Evolutionary conservation across 1,140 invertebrate genomes (phyloP).

Genomic region (Zaprionus lachaisei): DNA sequence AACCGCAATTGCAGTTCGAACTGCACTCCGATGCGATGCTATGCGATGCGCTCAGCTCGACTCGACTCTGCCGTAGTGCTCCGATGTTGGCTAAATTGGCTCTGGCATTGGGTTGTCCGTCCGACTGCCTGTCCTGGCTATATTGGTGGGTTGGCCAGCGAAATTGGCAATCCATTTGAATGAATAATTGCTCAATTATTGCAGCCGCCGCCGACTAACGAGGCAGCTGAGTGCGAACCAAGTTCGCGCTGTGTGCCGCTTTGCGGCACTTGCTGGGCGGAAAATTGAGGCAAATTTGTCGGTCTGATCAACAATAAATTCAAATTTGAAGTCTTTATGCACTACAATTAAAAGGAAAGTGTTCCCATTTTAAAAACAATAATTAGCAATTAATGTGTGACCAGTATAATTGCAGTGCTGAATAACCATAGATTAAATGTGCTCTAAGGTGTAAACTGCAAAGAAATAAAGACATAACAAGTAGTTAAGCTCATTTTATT

Average conservation of each 20-base stretch:
- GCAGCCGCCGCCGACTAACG: conserved; percentile 69
- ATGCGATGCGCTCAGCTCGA: conserved; percentile 53
- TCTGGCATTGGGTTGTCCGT: conserved; percentile 43
- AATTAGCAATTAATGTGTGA: neutral
- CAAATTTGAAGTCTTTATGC: neutral
- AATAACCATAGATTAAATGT: neutral
- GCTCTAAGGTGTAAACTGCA: no score
- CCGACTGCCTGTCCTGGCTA: conserved; percentile 8
- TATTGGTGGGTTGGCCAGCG: conserved; percentile 62
- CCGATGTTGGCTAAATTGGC: conserved; percentile 72
- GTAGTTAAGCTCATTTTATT: no score
- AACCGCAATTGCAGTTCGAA: conserved; percentile 84
- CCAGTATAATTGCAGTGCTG: neutral
- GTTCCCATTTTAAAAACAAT: neutral
- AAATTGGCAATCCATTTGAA: conserved; percentile 84
- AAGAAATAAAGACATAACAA: no score
- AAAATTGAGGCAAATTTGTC: conserved; percentile 76
- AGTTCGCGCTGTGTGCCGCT: neutral
- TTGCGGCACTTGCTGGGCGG: conserved; percentile 57
- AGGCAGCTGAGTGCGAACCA: conserved; percentile 32
- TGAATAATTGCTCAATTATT: conserved; percentile 85
- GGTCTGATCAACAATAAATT: conserved; percentile 39
- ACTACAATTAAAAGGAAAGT: conserved; percentile 12
- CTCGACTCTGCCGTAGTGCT: neutral
- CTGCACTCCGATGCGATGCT: conserved; percentile 21